Conservation (phyloP, 2,888 invertebrate species). For the Ceraclea dissimilis region DNA sequence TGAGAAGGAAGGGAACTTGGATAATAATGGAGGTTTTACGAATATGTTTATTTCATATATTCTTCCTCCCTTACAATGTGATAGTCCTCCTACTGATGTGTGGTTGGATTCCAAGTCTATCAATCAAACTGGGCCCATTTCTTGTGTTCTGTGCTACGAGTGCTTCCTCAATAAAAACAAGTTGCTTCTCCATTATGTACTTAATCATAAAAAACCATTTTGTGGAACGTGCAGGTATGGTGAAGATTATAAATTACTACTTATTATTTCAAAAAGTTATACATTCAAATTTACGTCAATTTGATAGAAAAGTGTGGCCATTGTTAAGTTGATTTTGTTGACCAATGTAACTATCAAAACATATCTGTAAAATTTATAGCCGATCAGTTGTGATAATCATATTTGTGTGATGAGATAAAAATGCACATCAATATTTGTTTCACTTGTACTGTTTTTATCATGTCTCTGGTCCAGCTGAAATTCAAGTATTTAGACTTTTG, state of each 20-base stretch:
- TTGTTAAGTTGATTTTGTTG: neutral
- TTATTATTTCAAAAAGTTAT: neutral
- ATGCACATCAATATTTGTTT: too few relatives aligned
- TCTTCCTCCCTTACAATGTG: conserved; percentile 30
- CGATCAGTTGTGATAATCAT: too few relatives aligned
- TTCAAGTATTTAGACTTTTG: too few relatives aligned
- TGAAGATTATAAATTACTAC: too few relatives aligned
- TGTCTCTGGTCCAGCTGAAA: too few relatives aligned
- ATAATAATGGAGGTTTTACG: conserved; percentile 8
- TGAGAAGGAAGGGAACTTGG: neutral
- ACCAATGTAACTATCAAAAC: too few relatives aligned
- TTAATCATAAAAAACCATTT: conserved; percentile 47
- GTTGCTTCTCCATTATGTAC: conserved; percentile 42
- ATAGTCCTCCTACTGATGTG: conserved; percentile 39
- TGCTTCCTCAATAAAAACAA: conserved; percentile 46
- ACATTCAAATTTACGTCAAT: neutral
- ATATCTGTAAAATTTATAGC: too few relatives aligned
- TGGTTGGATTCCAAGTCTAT: conserved; percentile 47
- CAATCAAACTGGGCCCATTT: conserved; percentile 42
- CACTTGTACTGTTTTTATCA: too few relatives aligned
- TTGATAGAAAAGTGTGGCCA: neutral
- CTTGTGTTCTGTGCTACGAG: conserved; percentile 42
- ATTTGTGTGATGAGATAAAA: too few relatives aligned
- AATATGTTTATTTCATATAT: conserved; percentile 21
- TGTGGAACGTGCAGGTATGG: conserved; percentile 45